Conservation (phyloP, 2,113 vertebrate species). For the Hydrochoerus hydrochaeris region DNA sequence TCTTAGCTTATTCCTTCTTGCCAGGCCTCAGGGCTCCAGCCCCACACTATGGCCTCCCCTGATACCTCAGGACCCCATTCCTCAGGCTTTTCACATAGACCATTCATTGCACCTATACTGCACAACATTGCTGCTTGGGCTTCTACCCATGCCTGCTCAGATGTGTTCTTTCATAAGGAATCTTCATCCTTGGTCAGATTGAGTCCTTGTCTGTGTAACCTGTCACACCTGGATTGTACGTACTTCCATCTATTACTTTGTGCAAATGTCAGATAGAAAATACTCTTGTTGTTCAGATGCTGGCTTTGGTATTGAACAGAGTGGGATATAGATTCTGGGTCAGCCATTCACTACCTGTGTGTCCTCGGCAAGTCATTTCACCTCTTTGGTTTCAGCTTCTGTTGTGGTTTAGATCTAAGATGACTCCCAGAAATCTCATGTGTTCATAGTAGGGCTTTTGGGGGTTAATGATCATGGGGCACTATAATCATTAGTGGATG, state of each 20-base stretch:
- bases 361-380: neutral
- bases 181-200: neutral
- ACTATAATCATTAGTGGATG: neutral
- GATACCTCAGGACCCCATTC: rapidly evolving
- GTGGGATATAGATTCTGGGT: neutral
- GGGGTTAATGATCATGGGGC: neutral
- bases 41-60: neutral
- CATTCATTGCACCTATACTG: rapidly evolving
- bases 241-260: neutral
- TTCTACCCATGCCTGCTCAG: neutral
- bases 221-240: neutral
- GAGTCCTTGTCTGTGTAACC: neutral
- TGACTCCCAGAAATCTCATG: neutral
- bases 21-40: no score
- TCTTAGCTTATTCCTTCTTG: neutral
- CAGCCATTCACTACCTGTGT: no score
- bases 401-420: neutral
- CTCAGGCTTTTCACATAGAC: neutral
- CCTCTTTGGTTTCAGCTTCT: neutral
- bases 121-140: neutral
- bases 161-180: neutral
- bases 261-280: neutral
- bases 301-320: neutral
- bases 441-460: neutral
- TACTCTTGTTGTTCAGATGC: neutral